Percentiles rank a stretch among this genome's conserved stretches.
Conservation (phyloP, 2,888 invertebrate species). For the Cheilosia vernalis region DNA sequence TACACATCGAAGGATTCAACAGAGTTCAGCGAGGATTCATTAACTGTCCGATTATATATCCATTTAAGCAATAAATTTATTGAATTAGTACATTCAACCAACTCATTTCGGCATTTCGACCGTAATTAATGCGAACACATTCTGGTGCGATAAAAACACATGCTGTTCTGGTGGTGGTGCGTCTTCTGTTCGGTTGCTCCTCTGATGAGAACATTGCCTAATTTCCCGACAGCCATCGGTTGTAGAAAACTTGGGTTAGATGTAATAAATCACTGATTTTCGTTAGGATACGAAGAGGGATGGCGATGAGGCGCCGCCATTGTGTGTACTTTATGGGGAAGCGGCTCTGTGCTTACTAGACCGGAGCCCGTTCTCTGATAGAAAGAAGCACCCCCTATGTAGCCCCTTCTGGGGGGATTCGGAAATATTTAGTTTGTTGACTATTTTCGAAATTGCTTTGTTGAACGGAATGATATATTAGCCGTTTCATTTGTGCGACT, state of each 20-base stretch:
- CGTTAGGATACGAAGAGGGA: neutral
- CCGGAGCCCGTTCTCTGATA: conserved; percentile 8
- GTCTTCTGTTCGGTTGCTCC: neutral
- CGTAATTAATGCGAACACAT: conserved; percentile 58
- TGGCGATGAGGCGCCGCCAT: conserved; percentile 9
- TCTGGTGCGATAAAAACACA: conserved; percentile 52
- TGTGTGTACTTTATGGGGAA: conserved; percentile 14
- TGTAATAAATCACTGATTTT: conserved; percentile 55
- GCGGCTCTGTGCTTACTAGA: conserved; percentile 47
- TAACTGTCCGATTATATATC: conserved; percentile 15
- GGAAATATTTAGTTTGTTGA: conserved; percentile 40
- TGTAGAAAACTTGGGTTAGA: conserved; percentile 12
- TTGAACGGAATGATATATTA: conserved; percentile 55
- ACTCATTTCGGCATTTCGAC: conserved; percentile 43
- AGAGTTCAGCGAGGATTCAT: conserved; percentile 5
- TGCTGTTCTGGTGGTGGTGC: conserved; percentile 31
- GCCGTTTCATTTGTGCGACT: conserved; percentile 19
- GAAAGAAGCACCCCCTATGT: conserved; percentile 1
- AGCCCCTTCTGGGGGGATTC: neutral
- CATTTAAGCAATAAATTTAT: conserved; percentile 40
- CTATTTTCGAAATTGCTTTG: conserved; percentile 48
- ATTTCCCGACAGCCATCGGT: neutral
- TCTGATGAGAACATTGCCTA: conserved; percentile 4
- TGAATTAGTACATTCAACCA: conserved; percentile 37
- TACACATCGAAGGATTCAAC: conserved; percentile 16